Base-by-base conservation (phyloP, 2,113 vertebrate species). In the Equus przewalskii region DNA sequence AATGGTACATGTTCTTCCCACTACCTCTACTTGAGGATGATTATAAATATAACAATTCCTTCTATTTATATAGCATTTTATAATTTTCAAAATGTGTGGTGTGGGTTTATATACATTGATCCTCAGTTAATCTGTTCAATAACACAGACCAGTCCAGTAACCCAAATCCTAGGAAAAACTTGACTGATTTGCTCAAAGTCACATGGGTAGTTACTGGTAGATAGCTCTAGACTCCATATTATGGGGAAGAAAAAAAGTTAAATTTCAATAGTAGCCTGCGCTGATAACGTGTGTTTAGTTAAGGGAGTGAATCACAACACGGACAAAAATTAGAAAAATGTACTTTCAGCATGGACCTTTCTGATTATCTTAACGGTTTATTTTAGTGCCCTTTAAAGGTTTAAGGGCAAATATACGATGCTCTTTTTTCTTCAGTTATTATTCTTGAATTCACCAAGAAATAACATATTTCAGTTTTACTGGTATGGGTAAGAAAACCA, bases 361-460 rank as follows among this genome's bases (percentile, higher is more conserved):
- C 73, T 70, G 85, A 86, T 69, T 73, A 84, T 65, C 70, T 75
- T 62, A 83, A 15, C 58, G 60, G 41, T 73, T 89, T 58, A 90
- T 62, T 82, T 94, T 60, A 70, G 85, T 72, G 41, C 1, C 28
- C 80, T 85, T 76, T 88, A 18, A 87, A 90, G 83, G 58, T 65
- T 69, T 92, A 72, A 87, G 75, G 81, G 22, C 49, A 70, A 97
- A 96, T 24, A 36, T 79, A 41, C n/a, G 58, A 65, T n/a, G 58
- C 22, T 28, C 3, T 58, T 84, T 96, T 75, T 72, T 14, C 60
- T 78, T 33, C 84, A 82, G 41, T 80, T 82, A 30, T 60, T 92
- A 67, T 80, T 83, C 90, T 79, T 10, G 14, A 91, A 96, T 94
- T 73, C 51, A 97, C 93, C 67, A 85, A 69, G 84, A 91, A 97